Percentiles rank a stretch among this genome's conserved stretches.
Conservation (phyloP, 2,797 vertebrate species). For the Coregonus ussuriensis region DNA sequence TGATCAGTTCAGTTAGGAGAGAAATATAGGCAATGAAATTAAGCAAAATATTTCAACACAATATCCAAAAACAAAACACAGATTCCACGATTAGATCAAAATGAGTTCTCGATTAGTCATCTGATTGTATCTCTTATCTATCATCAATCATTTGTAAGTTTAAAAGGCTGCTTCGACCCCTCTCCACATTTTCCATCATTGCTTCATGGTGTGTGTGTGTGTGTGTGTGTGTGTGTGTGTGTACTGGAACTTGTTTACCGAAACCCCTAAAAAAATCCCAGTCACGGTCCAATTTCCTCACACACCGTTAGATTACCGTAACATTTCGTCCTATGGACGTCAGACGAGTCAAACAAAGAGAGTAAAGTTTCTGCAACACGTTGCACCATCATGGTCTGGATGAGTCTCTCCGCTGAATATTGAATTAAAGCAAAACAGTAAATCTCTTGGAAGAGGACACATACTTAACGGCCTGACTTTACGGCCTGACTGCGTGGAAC, state of each 20-base stretch:
- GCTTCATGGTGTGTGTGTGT: not conserved
- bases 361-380: slow-evolving; percentile 37
- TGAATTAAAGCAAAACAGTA: slow-evolving; percentile 32
- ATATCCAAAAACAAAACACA: no score
- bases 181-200: slow-evolving; percentile 5
- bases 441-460: slow-evolving; percentile 26
- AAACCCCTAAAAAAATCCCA: slow-evolving; percentile 14
- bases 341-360: slow-evolving; percentile 27
- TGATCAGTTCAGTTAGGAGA: no score
- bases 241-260: slow-evolving; percentile 31
- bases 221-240: not conserved
- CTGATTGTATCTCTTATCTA: slow-evolving; percentile 38
- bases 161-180: slow-evolving; percentile 27
- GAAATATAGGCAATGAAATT: no score
- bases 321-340: slow-evolving; percentile 26
- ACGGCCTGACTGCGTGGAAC: slow-evolving; percentile 28
- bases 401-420: not conserved
- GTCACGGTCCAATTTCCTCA: slow-evolving; percentile 15
- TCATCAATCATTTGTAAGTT: slow-evolving; percentile 10
- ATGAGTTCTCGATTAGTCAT: slow-evolving; percentile 12
- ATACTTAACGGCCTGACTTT: slow-evolving; percentile 2
- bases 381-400: slow-evolving; percentile 39
- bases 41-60: no score
- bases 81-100: no score
- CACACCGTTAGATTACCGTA: slow-evolving; percentile 16